phyloP scores from a whole-genome alignment of 2,888 invertebrate species.

The Pilophorus perplexus region DNA sequence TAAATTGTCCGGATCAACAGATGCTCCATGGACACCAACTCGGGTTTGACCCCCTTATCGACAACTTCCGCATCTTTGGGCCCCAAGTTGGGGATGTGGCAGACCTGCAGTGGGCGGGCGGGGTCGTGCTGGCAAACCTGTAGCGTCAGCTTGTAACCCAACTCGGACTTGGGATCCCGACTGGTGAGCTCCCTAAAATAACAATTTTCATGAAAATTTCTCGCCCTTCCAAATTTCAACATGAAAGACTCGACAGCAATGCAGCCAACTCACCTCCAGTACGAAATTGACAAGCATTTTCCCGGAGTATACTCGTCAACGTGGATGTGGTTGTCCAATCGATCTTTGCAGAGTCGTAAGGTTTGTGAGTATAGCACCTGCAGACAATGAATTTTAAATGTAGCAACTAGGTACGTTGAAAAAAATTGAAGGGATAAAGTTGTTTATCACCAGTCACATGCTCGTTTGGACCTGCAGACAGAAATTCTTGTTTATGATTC shows the following conservation, averaged over 20 bases:
- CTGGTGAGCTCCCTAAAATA: conserved; percentile 57
- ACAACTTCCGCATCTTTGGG: conserved; percentile 69
- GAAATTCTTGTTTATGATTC: no score
- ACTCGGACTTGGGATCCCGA: conserved; percentile 75
- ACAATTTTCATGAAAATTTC: not conserved
- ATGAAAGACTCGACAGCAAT: not conserved
- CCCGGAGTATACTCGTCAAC: conserved; percentile 90
- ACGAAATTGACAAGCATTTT: conserved; percentile 84
- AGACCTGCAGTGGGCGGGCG: conserved; percentile 69
- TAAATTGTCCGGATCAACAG: conserved; percentile 93
- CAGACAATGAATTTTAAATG: no score
- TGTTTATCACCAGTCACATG: no score
- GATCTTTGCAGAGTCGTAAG: conserved; percentile 78
- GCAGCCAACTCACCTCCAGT: conserved; percentile 70
- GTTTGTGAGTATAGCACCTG: conserved; percentile 80
- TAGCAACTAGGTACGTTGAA: no score
- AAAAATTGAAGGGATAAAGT: no score
- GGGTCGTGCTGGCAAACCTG: conserved; percentile 82
- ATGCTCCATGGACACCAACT: conserved; percentile 92
- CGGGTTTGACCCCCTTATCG: conserved; percentile 77
- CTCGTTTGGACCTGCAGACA: no score
- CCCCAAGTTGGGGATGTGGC: conserved; percentile 67
- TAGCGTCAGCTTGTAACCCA: conserved; percentile 83
- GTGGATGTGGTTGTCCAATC: conserved; percentile 82
- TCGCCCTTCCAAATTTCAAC: no score